Base-by-base conservation (phyloP, 2,888 invertebrate species). In the Cantharis lateralis region DNA sequence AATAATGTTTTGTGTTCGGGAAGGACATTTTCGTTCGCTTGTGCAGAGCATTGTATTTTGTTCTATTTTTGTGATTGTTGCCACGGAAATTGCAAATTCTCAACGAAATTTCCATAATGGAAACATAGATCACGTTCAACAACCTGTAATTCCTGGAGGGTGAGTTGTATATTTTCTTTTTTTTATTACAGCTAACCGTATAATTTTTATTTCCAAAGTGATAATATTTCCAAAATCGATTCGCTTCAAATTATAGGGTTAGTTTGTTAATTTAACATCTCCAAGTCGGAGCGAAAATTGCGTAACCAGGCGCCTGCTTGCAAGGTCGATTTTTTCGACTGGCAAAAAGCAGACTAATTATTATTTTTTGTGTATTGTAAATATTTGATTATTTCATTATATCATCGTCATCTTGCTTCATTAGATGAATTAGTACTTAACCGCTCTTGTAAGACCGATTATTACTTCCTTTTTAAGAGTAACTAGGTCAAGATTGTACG, bases 131-230 rank as follows among this genome's bases (percentile, higher is more conserved):
- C 83, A 82, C 68, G 77, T 78, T 10, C 72, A 80, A 68, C 81
- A 81, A 70, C 81, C 82, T 48, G 79, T 83, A 64, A 80, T 82
- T 68, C 84, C 84, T 66, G 84, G 84, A 80, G 84, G 84, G 84
- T 83, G 79, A 83, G 84, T 79, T 16, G 24, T 71, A 18, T 26
- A 16, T 68, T 69, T 72, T 28, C 28, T 24, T 48, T 71, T 26
- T 70, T 63, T 66, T 66, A 66, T 66, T 66, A 20, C 5, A 68
- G 15, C 28, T 66, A 66, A 66, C 64, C 64, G 20, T 66, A 66
- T 20, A 66, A n/a, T 66, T 66, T 18, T 66, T 66, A 10, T 7
- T n/a, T n/a, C n/a, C 3, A 48, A 48, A 48, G 48, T 48, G 48
- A 48, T 48, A 48, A n/a, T 9, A 48, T n/a, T 48, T 48, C 48